Base-by-base conservation (phyloP, 2,888 invertebrate genomes). In the Xylocampa areola region DNA sequence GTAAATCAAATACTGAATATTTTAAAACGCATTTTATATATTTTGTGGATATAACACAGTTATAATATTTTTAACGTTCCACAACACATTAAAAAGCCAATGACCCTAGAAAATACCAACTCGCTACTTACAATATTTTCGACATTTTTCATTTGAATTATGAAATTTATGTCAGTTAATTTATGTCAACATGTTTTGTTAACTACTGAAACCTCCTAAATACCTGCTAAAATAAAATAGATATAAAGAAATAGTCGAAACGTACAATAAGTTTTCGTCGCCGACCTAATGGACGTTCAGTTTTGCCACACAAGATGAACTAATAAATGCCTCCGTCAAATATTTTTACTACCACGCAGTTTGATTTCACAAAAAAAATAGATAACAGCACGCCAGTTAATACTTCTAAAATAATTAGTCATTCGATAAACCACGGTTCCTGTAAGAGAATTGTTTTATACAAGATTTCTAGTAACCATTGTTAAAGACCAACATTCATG, bases 291-390 rank as follows among this genome's bases (percentile, higher is more conserved):
- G 50, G 61, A 1, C 43, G 36, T 36, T 59, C 47, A 49, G 25
- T 59, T 57, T 44, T 43, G 51, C 73, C 73, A 55, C 73, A 76
- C 76, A 76, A 68, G 65, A 75, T 57, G 68, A 68, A 71, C 53
- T 63, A 68, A 68, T 75, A 71, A 57, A 71, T 64, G 58, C 51
- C 43, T 49, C 49, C 37, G 17, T 58, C 57, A 57, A 52, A 62
- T 47, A 39, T 58, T 48, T 64, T 59, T 25, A 63, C 72, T 68
- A 63, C 68, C 61, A 63, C 68, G 58, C 72, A 68, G 6, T 47
- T 48, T 53, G n/a, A 29, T 37, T 44, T 37, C 29, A 50, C 17
- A 23, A 45, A 65, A 52, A 35, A 51, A 27, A n/a, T 35, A 44
- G 11, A 5, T 8, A 45, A 32, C 14, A 37, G 10, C 0, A 13